These are phyloP conservation scores for Pagetopsis macropterus DNA, from an alignment of 2,797 vertebrate genomes.

Conservation along the genomic window DNA sequence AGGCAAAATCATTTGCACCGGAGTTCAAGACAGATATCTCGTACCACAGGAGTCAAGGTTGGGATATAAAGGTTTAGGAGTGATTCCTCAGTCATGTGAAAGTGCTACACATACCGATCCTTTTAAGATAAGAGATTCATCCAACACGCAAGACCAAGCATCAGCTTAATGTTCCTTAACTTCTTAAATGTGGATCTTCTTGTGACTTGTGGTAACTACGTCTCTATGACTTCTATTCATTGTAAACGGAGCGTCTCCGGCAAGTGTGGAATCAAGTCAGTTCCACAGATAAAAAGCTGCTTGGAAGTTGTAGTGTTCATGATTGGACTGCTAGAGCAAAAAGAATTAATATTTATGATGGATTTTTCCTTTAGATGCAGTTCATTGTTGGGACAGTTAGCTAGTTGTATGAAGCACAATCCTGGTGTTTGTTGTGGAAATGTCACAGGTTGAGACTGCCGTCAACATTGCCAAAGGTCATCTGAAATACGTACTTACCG, in stretches of 20 bases:
- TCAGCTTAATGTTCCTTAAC: neutral
- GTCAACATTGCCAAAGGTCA: constrained; percentile 45
- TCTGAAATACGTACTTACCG: constrained; percentile 58
- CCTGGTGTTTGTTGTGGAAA: constrained; percentile 55
- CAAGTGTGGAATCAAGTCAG: neutral
- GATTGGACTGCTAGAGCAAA: neutral
- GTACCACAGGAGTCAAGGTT: neutral
- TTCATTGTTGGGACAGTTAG: constrained; percentile 18
- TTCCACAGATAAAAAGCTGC: neutral
- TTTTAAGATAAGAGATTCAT: too few relatives aligned
- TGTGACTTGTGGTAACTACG: neutral
- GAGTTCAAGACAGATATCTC: constrained; percentile 16
- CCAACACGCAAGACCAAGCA: neutral
- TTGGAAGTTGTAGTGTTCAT: neutral
- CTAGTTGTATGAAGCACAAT: constrained; percentile 49
- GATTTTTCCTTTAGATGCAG: too few relatives aligned
- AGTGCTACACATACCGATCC: neutral
- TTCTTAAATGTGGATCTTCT: accelerated
- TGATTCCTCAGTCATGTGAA: constrained; percentile 24
- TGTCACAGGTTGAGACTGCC: constrained; percentile 44
- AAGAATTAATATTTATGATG: neutral
- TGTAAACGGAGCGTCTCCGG: too few relatives aligned
- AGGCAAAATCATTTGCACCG: neutral
- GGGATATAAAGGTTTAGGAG: neutral
- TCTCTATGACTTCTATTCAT: neutral